phyloP scores from a whole-genome alignment of 2,888 invertebrate genomes.

The Minunthozetes semirufus region DNA sequence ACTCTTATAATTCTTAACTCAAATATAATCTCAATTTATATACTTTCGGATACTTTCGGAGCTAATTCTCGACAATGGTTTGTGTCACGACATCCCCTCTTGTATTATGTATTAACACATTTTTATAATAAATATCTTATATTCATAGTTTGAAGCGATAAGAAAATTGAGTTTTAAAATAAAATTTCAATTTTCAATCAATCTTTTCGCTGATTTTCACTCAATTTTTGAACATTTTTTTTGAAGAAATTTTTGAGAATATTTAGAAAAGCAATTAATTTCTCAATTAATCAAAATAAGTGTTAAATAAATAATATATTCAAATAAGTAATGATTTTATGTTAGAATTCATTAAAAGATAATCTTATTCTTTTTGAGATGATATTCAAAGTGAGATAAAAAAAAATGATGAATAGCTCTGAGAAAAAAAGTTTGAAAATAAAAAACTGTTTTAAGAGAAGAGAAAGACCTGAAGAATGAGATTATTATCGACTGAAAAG shows the following conservation, averaged over 20 bases:
- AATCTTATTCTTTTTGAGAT: no score
- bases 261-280: no score
- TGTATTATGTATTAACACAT: background rate
- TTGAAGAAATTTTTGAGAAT: no score
- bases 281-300: no score
- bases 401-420: background rate
- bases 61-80: background rate
- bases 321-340: no score
- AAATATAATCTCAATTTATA: background rate
- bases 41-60: background rate
- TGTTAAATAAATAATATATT: no score
- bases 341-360: no score
- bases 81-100: background rate
- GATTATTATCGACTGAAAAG: background rate
- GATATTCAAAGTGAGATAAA: background rate
- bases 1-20: background rate
- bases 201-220: no score
- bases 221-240: no score
- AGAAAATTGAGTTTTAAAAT: no score
- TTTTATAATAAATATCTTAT: background rate
- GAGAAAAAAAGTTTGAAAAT: background rate
- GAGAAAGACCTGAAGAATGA: background rate
- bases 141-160: no score
- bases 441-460: background rate
- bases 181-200: no score